Conservation (phyloP, 2,797 vertebrate genomes). For the Strix occidentalis region DNA sequence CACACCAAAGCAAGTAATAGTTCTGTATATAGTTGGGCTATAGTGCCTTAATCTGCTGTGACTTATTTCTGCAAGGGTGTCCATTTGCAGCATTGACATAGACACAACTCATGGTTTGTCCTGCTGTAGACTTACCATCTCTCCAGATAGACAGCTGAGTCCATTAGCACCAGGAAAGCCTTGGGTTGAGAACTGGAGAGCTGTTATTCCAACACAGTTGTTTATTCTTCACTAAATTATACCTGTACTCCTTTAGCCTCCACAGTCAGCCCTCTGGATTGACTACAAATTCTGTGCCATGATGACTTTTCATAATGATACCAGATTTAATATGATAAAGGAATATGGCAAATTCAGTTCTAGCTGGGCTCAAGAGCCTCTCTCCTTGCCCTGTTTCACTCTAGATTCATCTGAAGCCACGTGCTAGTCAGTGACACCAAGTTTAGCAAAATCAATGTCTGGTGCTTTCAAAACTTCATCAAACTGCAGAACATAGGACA, state of each 20-base stretch:
- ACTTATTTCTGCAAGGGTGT: background rate
- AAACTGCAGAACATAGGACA: background rate
- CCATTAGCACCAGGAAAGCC: conserved; percentile 59
- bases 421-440: background rate
- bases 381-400: background rate
- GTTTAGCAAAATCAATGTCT: background rate
- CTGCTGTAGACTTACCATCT: conserved; percentile 62
- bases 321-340: background rate
- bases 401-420: background rate
- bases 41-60: background rate
- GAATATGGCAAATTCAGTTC: background rate
- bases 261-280: background rate
- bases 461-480: background rate
- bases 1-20: background rate
- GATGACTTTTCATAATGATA: background rate
- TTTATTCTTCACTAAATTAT: background rate
- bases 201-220: background rate
- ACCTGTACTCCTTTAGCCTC: background rate
- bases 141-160: conserved; percentile 75
- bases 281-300: background rate
- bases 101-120: background rate
- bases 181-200: background rate
- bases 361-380: background rate
- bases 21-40: background rate
- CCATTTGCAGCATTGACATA: fast-evolving